A percentile compares a stretch with the other conserved stretches of the same genome.
Conservation (phyloP, 2,113 vertebrate species). For the Monarcha castaneiventris region DNA sequence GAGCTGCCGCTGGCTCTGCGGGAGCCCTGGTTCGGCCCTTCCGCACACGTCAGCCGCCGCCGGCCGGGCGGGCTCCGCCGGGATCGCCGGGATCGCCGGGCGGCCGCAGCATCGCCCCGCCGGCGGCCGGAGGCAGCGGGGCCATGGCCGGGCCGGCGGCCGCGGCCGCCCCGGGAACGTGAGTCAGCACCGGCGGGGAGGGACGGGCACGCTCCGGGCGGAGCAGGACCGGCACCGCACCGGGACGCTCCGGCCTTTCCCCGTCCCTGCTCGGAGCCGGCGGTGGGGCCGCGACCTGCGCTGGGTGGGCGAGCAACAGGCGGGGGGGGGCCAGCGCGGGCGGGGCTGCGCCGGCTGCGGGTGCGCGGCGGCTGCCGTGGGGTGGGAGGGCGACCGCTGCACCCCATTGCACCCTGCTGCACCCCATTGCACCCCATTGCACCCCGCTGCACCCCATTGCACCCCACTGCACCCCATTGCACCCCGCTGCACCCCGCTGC, state of each 20-base stretch:
- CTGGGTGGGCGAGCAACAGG: not conserved
- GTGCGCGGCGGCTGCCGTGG: not conserved
- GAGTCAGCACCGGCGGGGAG: conserved; percentile 5
- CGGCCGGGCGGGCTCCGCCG: not conserved
- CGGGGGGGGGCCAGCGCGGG: not conserved
- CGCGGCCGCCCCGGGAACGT: not conserved
- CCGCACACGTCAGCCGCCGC: conserved; percentile 18
- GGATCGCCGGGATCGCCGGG: not conserved
- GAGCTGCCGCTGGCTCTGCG: not conserved
- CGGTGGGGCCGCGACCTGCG: not conserved
- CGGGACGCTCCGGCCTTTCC: not conserved
- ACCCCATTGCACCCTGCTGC: accelerated
- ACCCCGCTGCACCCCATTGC: accelerated
- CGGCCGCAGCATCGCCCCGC: not conserved
- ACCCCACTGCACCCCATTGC: accelerated
- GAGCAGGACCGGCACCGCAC: not conserved
- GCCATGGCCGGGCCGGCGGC: not conserved
- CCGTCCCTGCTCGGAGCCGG: not conserved
- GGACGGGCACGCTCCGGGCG: not conserved
- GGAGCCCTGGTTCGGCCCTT: conserved; percentile 30
- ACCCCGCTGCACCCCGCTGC: accelerated
- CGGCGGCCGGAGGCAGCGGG: not conserved
- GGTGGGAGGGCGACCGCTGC: not conserved
- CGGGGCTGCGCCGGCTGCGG: not conserved
- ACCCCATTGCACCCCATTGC: accelerated